Base-by-base conservation (phyloP, 2,797 vertebrate species). In the Rousettus madagascariensis region DNA sequence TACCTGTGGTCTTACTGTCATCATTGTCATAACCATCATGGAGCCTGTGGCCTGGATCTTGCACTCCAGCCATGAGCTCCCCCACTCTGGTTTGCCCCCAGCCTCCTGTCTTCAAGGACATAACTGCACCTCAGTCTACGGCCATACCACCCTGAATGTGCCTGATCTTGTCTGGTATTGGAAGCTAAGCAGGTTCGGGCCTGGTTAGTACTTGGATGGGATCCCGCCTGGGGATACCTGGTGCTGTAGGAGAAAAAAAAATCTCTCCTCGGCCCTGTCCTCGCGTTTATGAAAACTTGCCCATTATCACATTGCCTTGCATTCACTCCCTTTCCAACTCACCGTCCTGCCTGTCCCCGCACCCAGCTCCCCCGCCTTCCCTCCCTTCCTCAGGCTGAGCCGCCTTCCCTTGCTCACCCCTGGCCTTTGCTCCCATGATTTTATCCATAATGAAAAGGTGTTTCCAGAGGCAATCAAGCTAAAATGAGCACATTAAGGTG, bases 261-360 rank as follows among this genome's bases (percentile, higher is more conserved):
- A 49, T 49, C 49, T 49, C 49, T 49, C 49, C 49, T 49, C 15
- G 1, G 24, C 19, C 7, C 16, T 0, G 4, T 28, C 19, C 68
- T 19, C 0, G 0, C 4, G 5, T 22, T n/a, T 12, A n/a, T 41
- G 33, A 41, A 59, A 74, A 66, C 11, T 16, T 11, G 13, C 4
- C n/a, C 26, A 57, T 4, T 55, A 38, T 51, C n/a, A 28, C n/a
- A 72, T 8, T 12, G 28, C 69, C 71, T 19, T 2, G 2, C 4
- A 2, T 24, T 68, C 38, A 30, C 79, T 36, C 28, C 53, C 17
- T 19, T 41, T 17, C 72, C 36, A 41, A 41, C 38, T 4, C 3
- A 38, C 38, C 4, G 38, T 38, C 38, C 38, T 38, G 38, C 38
- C 38, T 38, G 38, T 38, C 38, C 38, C 38, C 6, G 38, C 38